Conservation (phyloP, 2,797 vertebrate species). For the Nyctibius grandis region DNA sequence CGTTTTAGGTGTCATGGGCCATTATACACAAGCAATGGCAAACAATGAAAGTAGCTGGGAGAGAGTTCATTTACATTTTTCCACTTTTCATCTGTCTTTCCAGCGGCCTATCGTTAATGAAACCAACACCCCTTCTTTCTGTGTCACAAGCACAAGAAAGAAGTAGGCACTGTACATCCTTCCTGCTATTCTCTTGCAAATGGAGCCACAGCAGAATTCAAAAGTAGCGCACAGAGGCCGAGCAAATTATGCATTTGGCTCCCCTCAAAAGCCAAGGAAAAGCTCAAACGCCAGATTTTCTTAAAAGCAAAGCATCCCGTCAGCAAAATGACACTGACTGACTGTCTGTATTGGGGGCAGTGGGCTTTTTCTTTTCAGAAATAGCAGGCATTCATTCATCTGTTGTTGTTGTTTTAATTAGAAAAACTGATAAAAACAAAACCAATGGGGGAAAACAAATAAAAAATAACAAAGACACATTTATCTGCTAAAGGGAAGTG, state of each 20-base stretch:
- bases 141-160: conserved; percentile 11
- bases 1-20: background rate
- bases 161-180: conserved; percentile 57
- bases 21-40: background rate
- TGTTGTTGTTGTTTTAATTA: conserved; percentile 43
- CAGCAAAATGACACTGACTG: conserved; percentile 54
- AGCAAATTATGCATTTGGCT: conserved; percentile 67
- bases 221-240: conserved; percentile 38
- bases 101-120: conserved; percentile 41
- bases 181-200: conserved; percentile 67
- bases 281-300: conserved; percentile 63
- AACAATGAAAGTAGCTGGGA: background rate
- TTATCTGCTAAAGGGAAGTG: conserved; percentile 49
- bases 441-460: conserved; percentile 37
- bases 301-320: conserved; percentile 56
- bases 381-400: conserved; percentile 59
- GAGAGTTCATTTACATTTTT: conserved; percentile 50
- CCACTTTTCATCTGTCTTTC: conserved; percentile 32
- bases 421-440: conserved; percentile 59
- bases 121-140: conserved; percentile 51
- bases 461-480: conserved; percentile 57
- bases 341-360: conserved; percentile 14
- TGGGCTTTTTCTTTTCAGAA: conserved; percentile 46
- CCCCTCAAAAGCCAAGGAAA: conserved; percentile 58
- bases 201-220: conserved; percentile 55